These are phyloP conservation scores for Dipus sagitta DNA, from an alignment of 2,797 vertebrate species.

Conservation along the genomic window DNA sequence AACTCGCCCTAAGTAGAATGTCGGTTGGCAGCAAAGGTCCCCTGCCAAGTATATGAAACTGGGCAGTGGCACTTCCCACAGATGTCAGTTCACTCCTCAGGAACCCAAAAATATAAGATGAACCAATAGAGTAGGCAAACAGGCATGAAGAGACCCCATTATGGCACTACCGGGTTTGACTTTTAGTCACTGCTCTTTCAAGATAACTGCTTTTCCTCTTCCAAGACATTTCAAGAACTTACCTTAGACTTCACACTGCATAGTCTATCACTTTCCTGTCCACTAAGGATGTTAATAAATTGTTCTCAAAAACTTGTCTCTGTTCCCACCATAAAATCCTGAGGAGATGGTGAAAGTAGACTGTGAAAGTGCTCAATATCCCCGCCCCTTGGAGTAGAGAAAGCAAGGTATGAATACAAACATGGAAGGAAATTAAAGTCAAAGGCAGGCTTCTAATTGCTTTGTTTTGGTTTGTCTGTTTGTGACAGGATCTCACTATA, in stretches of 20 bases:
- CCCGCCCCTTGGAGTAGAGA: not conserved
- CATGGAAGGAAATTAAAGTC: not conserved
- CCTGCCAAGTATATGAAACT: not conserved
- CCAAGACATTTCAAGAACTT: conserved; percentile 17
- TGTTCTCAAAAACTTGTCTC: not conserved
- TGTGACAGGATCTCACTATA: not conserved
- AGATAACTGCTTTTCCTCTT: conserved; percentile 36
- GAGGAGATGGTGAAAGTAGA: not conserved
- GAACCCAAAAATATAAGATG: not conserved
- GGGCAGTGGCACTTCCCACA: not conserved
- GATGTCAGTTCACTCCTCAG: not conserved
- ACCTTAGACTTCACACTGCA: not conserved
- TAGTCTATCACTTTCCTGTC: not conserved
- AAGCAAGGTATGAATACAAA: not conserved
- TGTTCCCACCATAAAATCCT: not conserved
- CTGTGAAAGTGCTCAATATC: not conserved
- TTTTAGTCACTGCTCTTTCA: not conserved
- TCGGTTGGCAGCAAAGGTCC: not conserved
- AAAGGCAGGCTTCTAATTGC: not conserved
- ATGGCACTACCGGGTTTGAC: not conserved
- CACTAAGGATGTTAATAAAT: not conserved
- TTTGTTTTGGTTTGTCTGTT: too few species aligned
- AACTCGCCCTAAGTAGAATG: too few species aligned
- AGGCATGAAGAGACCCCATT: not conserved
- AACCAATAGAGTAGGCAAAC: not conserved